A percentile compares a stretch with the other conserved stretches of the same genome.
These are phyloP conservation scores for Eremophila alpestris DNA, from an alignment of 2,797 vertebrate genomes.

Conservation along the genomic window DNA sequence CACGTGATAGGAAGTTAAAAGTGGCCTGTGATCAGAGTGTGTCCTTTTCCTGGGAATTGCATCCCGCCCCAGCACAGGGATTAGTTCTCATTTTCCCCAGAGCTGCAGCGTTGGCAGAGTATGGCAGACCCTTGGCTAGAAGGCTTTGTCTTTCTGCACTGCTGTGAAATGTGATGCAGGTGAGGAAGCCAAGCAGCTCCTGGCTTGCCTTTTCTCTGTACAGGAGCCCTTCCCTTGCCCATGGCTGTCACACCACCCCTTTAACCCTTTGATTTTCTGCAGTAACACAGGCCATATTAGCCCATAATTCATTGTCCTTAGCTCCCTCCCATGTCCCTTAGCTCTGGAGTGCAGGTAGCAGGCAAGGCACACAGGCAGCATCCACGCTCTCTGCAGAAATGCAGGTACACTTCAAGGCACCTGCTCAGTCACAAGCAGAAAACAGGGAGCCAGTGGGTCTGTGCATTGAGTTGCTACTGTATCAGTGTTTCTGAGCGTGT, in stretches of 20 bases:
- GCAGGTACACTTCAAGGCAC: neutral
- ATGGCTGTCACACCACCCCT: neutral
- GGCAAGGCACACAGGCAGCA: neutral
- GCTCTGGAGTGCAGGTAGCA: neutral
- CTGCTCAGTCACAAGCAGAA: neutral
- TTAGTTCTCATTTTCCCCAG: neutral
- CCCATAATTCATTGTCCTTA: neutral
- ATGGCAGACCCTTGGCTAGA: neutral
- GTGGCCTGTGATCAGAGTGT: conserved; percentile 23
- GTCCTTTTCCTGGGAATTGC: neutral
- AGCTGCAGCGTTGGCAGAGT: neutral
- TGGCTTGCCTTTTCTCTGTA: neutral
- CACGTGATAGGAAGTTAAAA: conserved; percentile 57
- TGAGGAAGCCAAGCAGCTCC: neutral
- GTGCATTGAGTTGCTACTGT: neutral
- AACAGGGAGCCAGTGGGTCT: neutral
- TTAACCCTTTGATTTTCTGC: neutral
- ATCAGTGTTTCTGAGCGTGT: neutral
- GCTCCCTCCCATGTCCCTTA: accelerated
- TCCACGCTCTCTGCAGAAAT: neutral
- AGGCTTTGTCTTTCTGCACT: neutral
- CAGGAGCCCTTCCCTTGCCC: neutral
- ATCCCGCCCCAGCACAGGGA: neutral
- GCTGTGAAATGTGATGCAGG: neutral
- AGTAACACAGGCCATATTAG: neutral